Base-by-base conservation (phyloP, 2,797 vertebrate genomes). In the Natrix natrix region DNA sequence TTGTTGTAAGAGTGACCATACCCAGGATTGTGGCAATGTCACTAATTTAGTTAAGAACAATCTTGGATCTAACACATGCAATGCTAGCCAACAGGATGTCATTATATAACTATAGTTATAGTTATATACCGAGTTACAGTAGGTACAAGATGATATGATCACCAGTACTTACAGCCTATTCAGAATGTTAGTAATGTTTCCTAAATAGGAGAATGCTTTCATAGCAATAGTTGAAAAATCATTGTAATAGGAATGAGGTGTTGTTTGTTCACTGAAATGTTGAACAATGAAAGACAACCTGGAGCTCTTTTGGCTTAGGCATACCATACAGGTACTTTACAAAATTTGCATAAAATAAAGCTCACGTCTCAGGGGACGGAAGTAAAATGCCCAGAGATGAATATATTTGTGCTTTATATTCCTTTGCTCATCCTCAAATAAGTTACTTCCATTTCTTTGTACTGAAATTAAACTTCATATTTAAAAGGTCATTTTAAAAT, bases 21-120 rank as follows among this genome's bases (percentile, higher is more conserved):
- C 37, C 20, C 74, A 83, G 37, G 8, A 83, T 83, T 83, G 37
- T 83, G 37, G 22, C 37, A 83, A 48, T 24, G 10, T 12, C 78
- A 83, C 78, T 43, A 48, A 60, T 24, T 26, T 16, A 97, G 94
- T 94, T 97, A 96, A 97, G 97, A 98, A 97, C 97, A 96, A 96
- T 86, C 32, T 56, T 91, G 37, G 26, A 91, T 52, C 37, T 48
- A 16, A 59, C 54, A 90, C 24, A 16, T 14, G 24, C 37, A 26
- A 91, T 83, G n/a, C 22, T n/a, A 90, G 54, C n/a, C 54, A 83
- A 26, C 13, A 16, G 13, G 55, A 57, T 2, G 5, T 5, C 22
- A 89, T 61, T 13, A 60, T 3, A 24, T 60, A 14, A 48, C 32
- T 61, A 16, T 26, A 26, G 59, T 43, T 43, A 43, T 43, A 43